Conservation (phyloP, 2,797 vertebrate species). For the Alca torda region DNA sequence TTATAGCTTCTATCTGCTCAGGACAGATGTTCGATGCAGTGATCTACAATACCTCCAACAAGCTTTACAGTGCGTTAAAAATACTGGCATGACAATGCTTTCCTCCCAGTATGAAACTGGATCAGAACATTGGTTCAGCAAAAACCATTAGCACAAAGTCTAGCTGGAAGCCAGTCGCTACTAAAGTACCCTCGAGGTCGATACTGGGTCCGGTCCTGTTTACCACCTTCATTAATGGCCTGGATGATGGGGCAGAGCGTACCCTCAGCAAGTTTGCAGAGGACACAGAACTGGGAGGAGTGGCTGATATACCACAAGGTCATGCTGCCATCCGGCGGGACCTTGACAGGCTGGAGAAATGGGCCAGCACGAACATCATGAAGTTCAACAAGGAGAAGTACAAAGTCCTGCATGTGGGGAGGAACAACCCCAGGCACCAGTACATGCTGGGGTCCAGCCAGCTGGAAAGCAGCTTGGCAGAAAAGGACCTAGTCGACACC, state of each 20-base stretch:
- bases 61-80: neutral
- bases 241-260: rapidly evolving
- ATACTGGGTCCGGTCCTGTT: neutral
- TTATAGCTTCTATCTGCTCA: neutral
- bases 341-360: neutral
- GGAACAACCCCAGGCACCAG: neutral
- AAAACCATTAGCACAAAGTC: neutral
- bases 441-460: neutral
- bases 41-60: neutral
- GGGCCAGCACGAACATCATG: neutral
- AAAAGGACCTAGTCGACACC: neutral
- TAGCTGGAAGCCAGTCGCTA: neutral
- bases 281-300: neutral
- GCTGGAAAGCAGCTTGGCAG: neutral
- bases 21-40: neutral
- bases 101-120: neutral
- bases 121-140: neutral
- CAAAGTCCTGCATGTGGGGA: neutral
- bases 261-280: neutral
- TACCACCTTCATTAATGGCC: neutral
- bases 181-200: neutral
- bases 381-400: neutral
- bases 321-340: neutral
- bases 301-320: neutral
- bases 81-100: neutral